A percentile compares a stretch with the other conserved stretches of the same genome.
Conservation (phyloP, 2,888 invertebrate genomes). For the Torymus aiolomorphi region DNA sequence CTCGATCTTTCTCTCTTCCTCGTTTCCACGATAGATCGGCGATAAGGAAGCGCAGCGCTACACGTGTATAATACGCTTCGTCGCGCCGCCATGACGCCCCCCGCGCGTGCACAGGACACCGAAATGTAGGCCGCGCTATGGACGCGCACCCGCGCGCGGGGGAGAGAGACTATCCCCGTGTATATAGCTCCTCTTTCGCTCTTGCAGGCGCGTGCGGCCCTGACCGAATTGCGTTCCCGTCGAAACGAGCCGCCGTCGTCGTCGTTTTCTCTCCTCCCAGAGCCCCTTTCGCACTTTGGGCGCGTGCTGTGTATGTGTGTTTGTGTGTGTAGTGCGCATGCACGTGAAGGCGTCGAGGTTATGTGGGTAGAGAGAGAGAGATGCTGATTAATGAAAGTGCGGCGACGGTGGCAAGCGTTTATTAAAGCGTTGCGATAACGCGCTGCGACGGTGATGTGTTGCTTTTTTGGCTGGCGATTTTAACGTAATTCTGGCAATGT, state of each 20-base stretch:
- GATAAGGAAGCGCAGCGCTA: no score
- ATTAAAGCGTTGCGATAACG: no score
- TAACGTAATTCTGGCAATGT: no score
- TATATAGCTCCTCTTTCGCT: slow-evolving; percentile 4
- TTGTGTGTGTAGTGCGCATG: background rate
- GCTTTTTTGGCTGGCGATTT: no score
- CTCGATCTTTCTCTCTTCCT: no score
- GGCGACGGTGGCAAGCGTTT: background rate
- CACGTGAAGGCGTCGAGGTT: background rate
- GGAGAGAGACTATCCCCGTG: slow-evolving; percentile 18
- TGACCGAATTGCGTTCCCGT: slow-evolving; percentile 54
- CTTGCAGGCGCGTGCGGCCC: slow-evolving; percentile 19
- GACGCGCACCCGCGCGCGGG: slow-evolving; percentile 58
- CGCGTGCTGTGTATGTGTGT: no score
- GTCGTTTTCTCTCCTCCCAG: background rate
- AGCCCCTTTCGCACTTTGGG: slow-evolving; percentile 1
- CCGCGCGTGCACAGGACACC: no score
- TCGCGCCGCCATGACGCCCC: no score
- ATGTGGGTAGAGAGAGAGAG: background rate
- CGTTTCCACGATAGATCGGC: no score
- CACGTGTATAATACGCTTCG: no score
- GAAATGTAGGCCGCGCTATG: slow-evolving; percentile 69
- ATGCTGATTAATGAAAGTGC: slow-evolving; percentile 22
- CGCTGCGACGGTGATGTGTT: no score
- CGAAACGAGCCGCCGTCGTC: slow-evolving; percentile 36